Conservation (phyloP, 2,888 invertebrate genomes). For the Sesamia inferens region DNA sequence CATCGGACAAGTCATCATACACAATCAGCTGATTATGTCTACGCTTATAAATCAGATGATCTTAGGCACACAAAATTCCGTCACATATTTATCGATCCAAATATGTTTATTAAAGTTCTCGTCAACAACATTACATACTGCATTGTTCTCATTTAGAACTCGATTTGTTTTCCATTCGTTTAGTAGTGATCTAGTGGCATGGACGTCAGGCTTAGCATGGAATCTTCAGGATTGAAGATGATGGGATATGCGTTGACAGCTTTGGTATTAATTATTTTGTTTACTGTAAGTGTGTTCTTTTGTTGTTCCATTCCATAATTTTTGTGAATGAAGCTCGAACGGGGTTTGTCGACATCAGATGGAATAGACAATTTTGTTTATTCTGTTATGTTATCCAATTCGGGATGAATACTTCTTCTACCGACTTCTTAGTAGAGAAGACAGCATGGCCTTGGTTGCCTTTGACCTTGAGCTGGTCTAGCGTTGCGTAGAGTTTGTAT, state of each 20-base stretch:
- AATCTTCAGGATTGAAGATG: slow-evolving; percentile 66
- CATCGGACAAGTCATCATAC: too few relatives aligned
- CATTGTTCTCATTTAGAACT: slow-evolving; percentile 43
- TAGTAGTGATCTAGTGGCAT: slow-evolving; percentile 67
- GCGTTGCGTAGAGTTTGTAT: background rate
- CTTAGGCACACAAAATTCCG: background rate
- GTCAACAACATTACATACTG: slow-evolving; percentile 32
- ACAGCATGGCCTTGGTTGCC: background rate
- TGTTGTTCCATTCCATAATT: slow-evolving; percentile 2
- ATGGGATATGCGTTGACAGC: slow-evolving; percentile 71
- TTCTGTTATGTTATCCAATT: background rate
- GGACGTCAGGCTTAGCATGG: slow-evolving; percentile 62
- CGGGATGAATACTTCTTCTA: background rate
- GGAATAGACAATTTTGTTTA: too few relatives aligned
- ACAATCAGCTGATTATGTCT: too few relatives aligned
- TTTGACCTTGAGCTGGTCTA: background rate
- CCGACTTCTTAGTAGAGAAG: background rate
- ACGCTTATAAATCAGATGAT: background rate
- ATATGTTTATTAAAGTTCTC: slow-evolving; percentile 35
- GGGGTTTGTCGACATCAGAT: too few relatives aligned
- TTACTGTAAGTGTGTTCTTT: slow-evolving; percentile 39
- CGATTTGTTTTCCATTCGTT: slow-evolving; percentile 27
- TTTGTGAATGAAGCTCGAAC: background rate
- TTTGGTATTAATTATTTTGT: slow-evolving; percentile 67
- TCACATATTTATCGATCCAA: slow-evolving; percentile 31